Evolutionary conservation across 2,888 invertebrate genomes (phyloP).

Genomic region (Marronus borbonicus): DNA sequence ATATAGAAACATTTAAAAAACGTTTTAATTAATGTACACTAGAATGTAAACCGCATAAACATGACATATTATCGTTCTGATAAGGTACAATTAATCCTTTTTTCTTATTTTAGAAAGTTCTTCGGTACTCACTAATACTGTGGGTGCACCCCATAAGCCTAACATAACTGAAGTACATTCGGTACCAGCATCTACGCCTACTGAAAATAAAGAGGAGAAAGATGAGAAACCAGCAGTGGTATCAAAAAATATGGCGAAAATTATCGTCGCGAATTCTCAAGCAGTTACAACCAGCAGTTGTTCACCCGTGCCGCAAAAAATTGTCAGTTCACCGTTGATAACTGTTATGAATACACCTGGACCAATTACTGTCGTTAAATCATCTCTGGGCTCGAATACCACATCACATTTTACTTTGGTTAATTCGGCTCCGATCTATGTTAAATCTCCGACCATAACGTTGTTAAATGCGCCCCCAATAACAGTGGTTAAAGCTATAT

Average conservation of each 20-base stretch:
- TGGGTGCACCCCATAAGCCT: constrained; percentile 57
- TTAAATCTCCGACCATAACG: constrained; percentile 64
- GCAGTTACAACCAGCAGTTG: constrained; percentile 48
- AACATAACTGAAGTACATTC: constrained; percentile 52
- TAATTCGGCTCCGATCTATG: constrained; percentile 65
- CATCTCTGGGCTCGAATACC: constrained; percentile 65
- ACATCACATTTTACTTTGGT: constrained; percentile 67
- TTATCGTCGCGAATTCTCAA: constrained; percentile 51
- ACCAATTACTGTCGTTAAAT: constrained; percentile 68
- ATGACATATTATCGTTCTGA: no score
- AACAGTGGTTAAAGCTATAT: constrained; percentile 66
- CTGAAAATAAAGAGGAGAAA: constrained; percentile 41
- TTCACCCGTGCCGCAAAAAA: constrained; percentile 50
- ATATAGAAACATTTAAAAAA: no score
- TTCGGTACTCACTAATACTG: constrained; percentile 63
- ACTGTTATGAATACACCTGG: constrained; percentile 67
- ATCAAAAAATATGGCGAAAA: constrained; percentile 56
- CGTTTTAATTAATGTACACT: no score
- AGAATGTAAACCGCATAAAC: no score
- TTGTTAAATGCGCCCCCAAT: constrained; percentile 67
- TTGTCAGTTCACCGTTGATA: constrained; percentile 65
- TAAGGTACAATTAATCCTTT: neutral
- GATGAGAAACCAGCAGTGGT: constrained; percentile 48
- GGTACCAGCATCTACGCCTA: constrained; percentile 49
- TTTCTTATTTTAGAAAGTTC: constrained; percentile 58